A percentile compares a stretch with the other conserved stretches of the same genome.
phyloP scores from a whole-genome alignment of 1,140 invertebrate species.

The Solenopsis fugax region DNA sequence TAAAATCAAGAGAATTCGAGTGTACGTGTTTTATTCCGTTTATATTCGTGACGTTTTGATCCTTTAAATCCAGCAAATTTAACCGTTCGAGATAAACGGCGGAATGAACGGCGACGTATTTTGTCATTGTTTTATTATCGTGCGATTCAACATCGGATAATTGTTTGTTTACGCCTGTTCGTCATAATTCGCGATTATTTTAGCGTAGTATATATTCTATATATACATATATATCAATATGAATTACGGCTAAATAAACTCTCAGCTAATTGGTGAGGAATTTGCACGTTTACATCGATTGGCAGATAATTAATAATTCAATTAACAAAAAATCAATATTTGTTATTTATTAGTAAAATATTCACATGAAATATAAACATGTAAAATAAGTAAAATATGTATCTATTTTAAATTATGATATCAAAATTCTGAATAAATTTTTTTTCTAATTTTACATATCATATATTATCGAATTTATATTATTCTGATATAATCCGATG shows the following conservation, averaged over 20 bases:
- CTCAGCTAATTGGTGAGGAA: constrained; percentile 23
- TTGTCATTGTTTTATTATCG: constrained; percentile 18
- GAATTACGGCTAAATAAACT: constrained; percentile 40
- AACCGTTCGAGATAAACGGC: background rate
- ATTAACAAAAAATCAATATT: constrained; percentile 37
- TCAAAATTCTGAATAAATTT: background rate
- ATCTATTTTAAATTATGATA: background rate
- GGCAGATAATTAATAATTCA: constrained; percentile 15
- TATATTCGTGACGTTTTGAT: constrained; percentile 31
- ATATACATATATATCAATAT: background rate
- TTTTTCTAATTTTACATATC: background rate
- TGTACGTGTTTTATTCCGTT: background rate
- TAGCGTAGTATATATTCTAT: background rate
- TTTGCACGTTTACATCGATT: constrained; percentile 7
- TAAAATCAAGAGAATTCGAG: constrained; percentile 28
- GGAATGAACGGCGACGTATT: background rate
- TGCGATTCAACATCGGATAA: background rate
- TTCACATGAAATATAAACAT: background rate
- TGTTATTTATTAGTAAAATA: background rate
- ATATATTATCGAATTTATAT: no score
- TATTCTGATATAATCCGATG: background rate
- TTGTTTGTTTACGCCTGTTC: constrained; percentile 16
- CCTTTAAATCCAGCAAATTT: constrained; percentile 26
- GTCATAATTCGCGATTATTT: constrained; percentile 40
- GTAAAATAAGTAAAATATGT: background rate